Base-by-base conservation (phyloP, 2,113 vertebrate species). In the Crypturellus undulatus region DNA sequence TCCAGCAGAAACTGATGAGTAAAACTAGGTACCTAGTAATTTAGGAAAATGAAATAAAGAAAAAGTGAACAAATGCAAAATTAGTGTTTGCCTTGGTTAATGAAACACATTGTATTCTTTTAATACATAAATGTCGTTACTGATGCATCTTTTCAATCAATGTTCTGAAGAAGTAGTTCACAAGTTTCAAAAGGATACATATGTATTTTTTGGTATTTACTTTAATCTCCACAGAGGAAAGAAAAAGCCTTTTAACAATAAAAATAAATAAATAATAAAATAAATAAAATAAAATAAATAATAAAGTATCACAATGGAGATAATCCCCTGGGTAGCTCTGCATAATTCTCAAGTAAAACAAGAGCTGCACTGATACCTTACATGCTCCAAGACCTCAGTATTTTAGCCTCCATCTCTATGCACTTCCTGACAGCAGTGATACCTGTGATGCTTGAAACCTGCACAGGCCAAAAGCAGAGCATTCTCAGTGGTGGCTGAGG, bases 1-100 rank as follows among this genome's bases (percentile, higher is more conserved):
- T 19, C 24, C 26, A 80, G n/a, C 34, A 76, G 10, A 90, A 9
- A 84, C 0, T 75, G 25, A 79, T 38, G 24, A 89, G 30, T 62
- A 92, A 89, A 92, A 8, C 20, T 56, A 51, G 20, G 4, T 2
- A 14, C 51, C 76, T 70, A 15, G 1, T 75, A 49, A n/a, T 70
- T 84, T 84, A 62, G 38, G 76, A 81, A 79, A 85, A 36, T 62
- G 3, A 84, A 80, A 34, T 30, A 81, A 89, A 92, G n/a, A 24
- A 47, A 79, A 93, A 72, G 34, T 21, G n/a, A 93, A 64, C 10
- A 83, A 22, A 58, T 2, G 87, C 43, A 81, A 94, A 82, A 36
- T 14, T 64, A 56, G 32, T 2, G 1, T 9, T 84, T 94, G 8
- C 11, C 26, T 82, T 68, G 59, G 36, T 24, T 73, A 82, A 85